Evolutionary conservation across 2,888 invertebrate genomes (phyloP).

Genomic region (Argyresthia goedartella): DNA sequence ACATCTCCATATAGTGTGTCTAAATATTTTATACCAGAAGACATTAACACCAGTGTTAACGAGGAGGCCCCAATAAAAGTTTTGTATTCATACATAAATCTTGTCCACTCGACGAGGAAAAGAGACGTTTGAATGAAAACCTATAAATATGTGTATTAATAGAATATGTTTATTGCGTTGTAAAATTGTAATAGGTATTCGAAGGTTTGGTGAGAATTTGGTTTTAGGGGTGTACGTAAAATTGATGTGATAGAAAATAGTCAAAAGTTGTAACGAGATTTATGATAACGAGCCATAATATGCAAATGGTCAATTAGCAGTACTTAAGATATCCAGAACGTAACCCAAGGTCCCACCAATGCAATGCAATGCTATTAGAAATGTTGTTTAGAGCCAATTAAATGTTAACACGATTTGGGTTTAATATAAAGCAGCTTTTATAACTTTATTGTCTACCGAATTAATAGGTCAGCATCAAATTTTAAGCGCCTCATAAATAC

Average conservation of each 20-base stretch:
- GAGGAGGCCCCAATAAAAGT: constrained; percentile 54
- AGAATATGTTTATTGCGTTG: constrained; percentile 44
- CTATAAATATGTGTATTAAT: constrained; percentile 48
- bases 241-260: constrained; percentile 2
- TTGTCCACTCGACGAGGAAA: constrained; percentile 25
- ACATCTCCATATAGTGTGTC: constrained; percentile 27
- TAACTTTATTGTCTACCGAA: too few species aligned
- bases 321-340: neutral
- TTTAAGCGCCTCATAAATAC: too few species aligned
- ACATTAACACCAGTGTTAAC: constrained; percentile 66
- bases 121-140: constrained; percentile 44
- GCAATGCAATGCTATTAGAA: neutral
- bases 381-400: too few species aligned
- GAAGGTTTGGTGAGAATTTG: neutral
- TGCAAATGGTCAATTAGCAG: neutral
- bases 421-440: too few species aligned
- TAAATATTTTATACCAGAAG: constrained; percentile 44
- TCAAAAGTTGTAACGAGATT: neutral
- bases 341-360: neutral
- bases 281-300: neutral
- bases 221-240: neutral
- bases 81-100: constrained; percentile 59
- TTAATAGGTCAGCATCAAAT: too few species aligned
- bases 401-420: too few species aligned
- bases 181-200: constrained; percentile 31